Conservation (phyloP, 2,113 vertebrate genomes). For the Probosciger aterrimus region DNA sequence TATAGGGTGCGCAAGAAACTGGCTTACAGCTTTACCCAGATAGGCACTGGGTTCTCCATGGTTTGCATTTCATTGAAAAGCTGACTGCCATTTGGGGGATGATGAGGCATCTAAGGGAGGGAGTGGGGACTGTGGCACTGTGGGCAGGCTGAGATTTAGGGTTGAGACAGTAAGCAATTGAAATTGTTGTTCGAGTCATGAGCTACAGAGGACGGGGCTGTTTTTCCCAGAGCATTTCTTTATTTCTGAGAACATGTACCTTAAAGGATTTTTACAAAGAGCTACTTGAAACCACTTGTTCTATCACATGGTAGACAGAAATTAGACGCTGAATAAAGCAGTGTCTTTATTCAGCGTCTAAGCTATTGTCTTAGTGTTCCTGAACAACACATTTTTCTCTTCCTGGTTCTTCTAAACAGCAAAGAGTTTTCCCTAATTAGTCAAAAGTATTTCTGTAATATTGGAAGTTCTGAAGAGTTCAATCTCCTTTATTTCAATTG, state of each 20-base stretch:
- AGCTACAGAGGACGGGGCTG: not conserved
- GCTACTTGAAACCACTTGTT: slow-evolving; percentile 12
- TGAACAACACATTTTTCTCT: not conserved
- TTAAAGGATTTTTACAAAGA: not conserved
- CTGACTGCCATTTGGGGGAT: not conserved
- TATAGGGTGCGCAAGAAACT: not conserved
- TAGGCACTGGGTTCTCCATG: not conserved
- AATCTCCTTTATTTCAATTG: not conserved
- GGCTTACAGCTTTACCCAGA: not conserved
- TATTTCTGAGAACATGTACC: not conserved
- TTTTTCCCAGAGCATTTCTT: not conserved
- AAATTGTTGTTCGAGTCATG: not conserved
- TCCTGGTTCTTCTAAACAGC: not conserved
- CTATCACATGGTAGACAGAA: not conserved
- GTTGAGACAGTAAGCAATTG: not conserved
- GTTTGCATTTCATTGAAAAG: not conserved
- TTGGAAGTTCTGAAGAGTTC: not conserved
- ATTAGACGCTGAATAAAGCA: not conserved
- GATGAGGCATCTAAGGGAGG: not conserved
- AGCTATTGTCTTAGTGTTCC: not conserved
- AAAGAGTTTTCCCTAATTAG: not conserved
- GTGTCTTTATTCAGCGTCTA: not conserved
- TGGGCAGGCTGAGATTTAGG: not conserved
- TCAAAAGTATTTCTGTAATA: not conserved
- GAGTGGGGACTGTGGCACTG: not conserved